phyloP scores from a whole-genome alignment of 2,113 vertebrate genomes.

The Callospermophilus lateralis region DNA sequence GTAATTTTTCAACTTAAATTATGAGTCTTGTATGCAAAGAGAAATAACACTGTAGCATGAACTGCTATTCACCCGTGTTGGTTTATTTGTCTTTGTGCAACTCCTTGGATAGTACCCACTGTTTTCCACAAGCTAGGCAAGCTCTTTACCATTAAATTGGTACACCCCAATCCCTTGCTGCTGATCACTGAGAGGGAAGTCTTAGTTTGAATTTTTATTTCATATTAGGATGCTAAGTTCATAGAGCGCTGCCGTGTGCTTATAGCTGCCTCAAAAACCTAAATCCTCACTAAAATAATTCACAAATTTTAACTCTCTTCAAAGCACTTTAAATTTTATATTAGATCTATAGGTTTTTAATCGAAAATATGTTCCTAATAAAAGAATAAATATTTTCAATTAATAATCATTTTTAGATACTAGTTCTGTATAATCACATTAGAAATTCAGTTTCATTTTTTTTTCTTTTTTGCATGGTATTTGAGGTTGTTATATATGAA shows the following conservation, averaged over 20 bases:
- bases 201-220: conserved; percentile 42
- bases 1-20: not conserved
- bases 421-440: not conserved
- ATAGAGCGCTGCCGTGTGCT: not conserved
- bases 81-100: not conserved
- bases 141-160: not conserved
- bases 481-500: conserved; percentile 55
- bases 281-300: conserved; percentile 31
- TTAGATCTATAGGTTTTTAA: conserved; percentile 26
- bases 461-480: not conserved
- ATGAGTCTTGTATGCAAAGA: not conserved
- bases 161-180: not conserved
- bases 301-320: not conserved
- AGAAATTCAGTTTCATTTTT: conserved; percentile 35
- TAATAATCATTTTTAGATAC: conserved; percentile 58
- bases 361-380: conserved; percentile 11
- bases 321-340: not conserved
- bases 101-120: no score
- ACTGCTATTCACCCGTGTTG: not conserved
- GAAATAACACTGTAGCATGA: not conserved
- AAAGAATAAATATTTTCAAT: conserved; percentile 53
- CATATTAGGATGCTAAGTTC: not conserved
- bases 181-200: not conserved
- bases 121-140: not conserved
- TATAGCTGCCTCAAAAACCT: not conserved